Evolutionary conservation across 1,140 invertebrate species (phyloP).

Genomic region (Drosophila ironensis): DNA sequence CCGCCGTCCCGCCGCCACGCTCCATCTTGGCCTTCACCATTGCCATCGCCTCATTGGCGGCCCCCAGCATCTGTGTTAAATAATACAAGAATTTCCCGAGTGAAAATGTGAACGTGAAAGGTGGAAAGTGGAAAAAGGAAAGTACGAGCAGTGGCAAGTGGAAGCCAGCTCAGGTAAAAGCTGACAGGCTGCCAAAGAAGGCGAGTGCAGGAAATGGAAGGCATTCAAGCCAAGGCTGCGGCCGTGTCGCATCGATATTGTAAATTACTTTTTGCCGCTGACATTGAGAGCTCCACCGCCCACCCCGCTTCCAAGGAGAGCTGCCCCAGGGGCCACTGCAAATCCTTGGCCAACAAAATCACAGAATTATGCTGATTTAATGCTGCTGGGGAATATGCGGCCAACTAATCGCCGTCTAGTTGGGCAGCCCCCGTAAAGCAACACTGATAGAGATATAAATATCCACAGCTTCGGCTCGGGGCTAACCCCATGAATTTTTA

Average conservation of each 20-base stretch:
- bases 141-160: no score
- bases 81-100: constrained; percentile 12
- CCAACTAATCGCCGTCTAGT: constrained; percentile 30
- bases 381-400: constrained; percentile 20
- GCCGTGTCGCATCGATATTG: constrained; percentile 38
- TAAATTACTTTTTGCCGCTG: constrained; percentile 33
- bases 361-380: constrained; percentile 57
- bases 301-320: not conserved
- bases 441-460: constrained; percentile 12
- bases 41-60: no score
- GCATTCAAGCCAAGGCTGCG: constrained; percentile 37
- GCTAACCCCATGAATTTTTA: constrained; percentile 63
- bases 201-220: constrained; percentile 46
- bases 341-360: constrained; percentile 40
- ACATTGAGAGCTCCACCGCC: constrained; percentile 15
- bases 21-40: no score
- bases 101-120: no score
- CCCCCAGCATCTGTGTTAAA: constrained; percentile 37
- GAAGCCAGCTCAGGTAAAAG: no score
- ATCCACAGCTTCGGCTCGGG: not conserved
- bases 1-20: no score
- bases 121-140: not conserved
- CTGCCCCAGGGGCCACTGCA: not conserved
- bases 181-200: constrained; percentile 9
- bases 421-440: not conserved